Percentiles rank a stretch among this genome's conserved stretches.
Conservation (phyloP, 2,888 invertebrate species). For the Clivina fossor region DNA sequence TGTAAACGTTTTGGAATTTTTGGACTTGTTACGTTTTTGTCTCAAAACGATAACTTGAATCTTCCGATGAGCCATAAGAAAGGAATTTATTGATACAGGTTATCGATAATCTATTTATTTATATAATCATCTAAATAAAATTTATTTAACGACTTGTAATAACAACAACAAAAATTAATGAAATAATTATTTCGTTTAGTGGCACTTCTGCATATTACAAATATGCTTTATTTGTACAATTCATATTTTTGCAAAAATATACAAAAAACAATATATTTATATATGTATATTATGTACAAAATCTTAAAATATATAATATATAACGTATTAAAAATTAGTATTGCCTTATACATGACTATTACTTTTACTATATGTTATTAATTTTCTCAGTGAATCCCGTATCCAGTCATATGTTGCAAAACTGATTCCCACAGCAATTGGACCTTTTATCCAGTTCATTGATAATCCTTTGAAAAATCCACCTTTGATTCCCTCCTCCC, state of each 20-base stretch:
- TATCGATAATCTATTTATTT: conserved; percentile 12
- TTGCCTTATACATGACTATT: conserved; percentile 28
- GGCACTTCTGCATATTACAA: conserved; percentile 30
- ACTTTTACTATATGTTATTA: conserved; percentile 42
- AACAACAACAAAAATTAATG: conserved; percentile 30
- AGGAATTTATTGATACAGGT: too few relatives aligned
- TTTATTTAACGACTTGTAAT: conserved; percentile 24
- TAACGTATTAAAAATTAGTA: conserved; percentile 35
- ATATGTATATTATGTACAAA: conserved; percentile 29
- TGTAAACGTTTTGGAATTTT: too few relatives aligned
- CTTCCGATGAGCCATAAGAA: too few relatives aligned
- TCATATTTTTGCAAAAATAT: conserved; percentile 35
- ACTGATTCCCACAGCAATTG: conserved; percentile 90
- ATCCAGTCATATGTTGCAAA: conserved; percentile 92
- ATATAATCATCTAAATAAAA: conserved; percentile 28
- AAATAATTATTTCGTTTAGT: conserved; percentile 24
- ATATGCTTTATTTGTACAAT: conserved; percentile 36
- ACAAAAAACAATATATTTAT: conserved; percentile 35
- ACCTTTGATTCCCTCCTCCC: conserved; percentile 81
- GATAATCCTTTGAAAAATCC: conserved; percentile 98
- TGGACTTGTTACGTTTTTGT: too few relatives aligned
- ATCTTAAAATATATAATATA: conserved; percentile 35
- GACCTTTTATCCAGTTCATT: conserved; percentile 98
- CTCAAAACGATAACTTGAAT: too few relatives aligned
- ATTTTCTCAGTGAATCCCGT: conserved; percentile 60